phyloP scores from a whole-genome alignment of 2,797 vertebrate species.

The Carcharodon carcharias region DNA sequence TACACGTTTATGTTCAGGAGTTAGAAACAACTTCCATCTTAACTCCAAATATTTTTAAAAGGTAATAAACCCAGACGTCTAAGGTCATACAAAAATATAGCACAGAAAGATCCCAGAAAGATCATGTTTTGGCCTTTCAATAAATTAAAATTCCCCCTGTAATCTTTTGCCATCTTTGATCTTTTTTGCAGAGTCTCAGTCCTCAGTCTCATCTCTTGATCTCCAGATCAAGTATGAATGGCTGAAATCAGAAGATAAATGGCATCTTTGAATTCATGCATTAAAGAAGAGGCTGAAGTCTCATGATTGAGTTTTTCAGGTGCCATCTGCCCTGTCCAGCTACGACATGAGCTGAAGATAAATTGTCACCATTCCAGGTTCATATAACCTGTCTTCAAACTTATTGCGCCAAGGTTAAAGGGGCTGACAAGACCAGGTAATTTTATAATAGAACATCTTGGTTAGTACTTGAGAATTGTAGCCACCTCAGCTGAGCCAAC shows the following conservation, averaged over 20 bases:
- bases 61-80: neutral
- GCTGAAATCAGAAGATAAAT: neutral
- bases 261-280: constrained; percentile 7
- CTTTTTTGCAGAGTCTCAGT: neutral
- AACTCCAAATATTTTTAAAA: neutral
- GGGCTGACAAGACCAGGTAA: neutral
- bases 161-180: neutral
- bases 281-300: neutral
- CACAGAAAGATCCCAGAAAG: neutral
- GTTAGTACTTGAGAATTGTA: neutral
- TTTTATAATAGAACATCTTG: neutral
- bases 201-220: neutral
- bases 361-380: neutral
- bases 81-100: neutral
- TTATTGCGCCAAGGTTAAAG: neutral
- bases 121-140: neutral
- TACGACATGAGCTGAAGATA: neutral
- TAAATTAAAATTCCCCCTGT: neutral
- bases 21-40: neutral
- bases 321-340: constrained; percentile 1
- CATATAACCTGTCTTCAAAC: constrained; percentile 1
- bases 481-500: neutral
- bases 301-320: neutral
- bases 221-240: neutral
- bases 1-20: neutral